These are phyloP conservation scores for Tipula unca DNA, from an alignment of 2,888 invertebrate genomes.

Conservation along the genomic window DNA sequence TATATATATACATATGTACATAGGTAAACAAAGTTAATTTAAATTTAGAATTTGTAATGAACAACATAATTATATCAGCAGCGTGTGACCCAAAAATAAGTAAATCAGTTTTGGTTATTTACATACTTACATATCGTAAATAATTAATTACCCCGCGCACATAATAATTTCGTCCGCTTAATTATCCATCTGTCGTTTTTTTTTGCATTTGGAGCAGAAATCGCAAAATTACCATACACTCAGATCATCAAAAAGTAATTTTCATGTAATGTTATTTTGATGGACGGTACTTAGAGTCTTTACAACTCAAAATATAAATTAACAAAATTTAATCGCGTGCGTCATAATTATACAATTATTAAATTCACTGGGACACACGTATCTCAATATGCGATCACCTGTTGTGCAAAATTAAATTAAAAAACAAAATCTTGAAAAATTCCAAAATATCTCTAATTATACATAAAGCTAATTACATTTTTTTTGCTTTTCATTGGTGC, in stretches of 20 bases:
- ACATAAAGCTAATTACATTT: neutral
- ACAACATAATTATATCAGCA: neutral
- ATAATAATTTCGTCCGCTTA: neutral
- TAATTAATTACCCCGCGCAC: neutral
- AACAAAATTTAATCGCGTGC: neutral
- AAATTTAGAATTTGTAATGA: neutral
- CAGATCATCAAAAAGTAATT: neutral
- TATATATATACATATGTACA: no score
- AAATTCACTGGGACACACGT: neutral
- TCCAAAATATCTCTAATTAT: neutral
- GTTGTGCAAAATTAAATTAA: neutral
- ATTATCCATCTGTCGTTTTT: neutral
- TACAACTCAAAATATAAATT: no score
- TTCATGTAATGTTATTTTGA: neutral
- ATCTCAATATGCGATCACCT: neutral
- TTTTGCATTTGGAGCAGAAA: neutral
- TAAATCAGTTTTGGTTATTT: neutral
- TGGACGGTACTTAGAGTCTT: neutral
- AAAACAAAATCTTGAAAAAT: neutral
- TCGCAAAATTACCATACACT: neutral
- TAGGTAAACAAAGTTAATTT: neutral
- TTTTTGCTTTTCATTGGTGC: neutral
- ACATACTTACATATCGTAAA: neutral
- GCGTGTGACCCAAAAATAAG: neutral
- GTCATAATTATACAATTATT: neutral